Evolutionary conservation across 2,113 vertebrate species (phyloP), one percentile per base, ranked within the genome.

Genomic region (Rousettus leschenaultii): DNA sequence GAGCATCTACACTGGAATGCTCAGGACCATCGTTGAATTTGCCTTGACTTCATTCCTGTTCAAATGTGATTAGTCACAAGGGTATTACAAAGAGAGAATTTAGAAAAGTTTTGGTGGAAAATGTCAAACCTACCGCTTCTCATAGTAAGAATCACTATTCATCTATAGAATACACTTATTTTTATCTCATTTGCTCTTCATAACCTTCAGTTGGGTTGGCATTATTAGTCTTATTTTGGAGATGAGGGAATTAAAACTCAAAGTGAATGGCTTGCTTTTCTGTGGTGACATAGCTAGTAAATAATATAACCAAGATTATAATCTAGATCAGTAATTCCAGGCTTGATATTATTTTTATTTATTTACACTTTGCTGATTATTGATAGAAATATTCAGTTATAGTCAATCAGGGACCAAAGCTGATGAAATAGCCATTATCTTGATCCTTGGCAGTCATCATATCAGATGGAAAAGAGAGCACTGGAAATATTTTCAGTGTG

Each of bases 171-270:
- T 66, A 18, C 0, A 14, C 71, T 87, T n/a, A 18, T 21, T 51
- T 80, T 92, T 26, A n/a, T 86, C 38, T 66, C 24, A 84, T 48
- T 95, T 96, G 13, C 70, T 91, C 28, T 80, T 51, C n/a, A 30
- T n/a, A 13, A 55, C n/a, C 19, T 59, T 86, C 40, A 78, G 18
- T 35, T 87, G 65, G 4, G 6, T 57, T 87, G 30, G 5, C 6
- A 80, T 75, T 43, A 80, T 28, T 89, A 59, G n/a, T 33, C n/a
- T 93, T 77, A 77, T 70, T 68, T 95, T 91, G 66, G 65, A 94
- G 9, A 35, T 71, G 18, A 86, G 22, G 1, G 53, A 89, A 35
- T 66, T 9, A 59, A 30, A 33, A 51, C 6, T 92, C 30, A 61
- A 19, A 70, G 35, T 40, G 24, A 10, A 48, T 16, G 55, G 3